Evolutionary conservation across 92 coral and sea anemone genomes (phyloP).

Genomic region (Zoanthus sansibaricus): DNA sequence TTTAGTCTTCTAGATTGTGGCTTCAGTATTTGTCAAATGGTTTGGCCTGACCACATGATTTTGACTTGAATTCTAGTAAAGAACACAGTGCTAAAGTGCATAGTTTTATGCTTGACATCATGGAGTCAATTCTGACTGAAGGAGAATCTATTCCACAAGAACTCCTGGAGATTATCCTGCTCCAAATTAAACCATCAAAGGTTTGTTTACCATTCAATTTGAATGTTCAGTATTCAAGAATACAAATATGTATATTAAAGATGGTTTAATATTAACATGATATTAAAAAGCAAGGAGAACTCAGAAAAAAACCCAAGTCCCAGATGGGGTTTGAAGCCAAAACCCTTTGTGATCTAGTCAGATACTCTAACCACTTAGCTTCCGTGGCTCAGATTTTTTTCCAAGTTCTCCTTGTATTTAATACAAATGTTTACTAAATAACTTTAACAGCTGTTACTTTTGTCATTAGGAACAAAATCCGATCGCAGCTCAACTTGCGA

Average conservation of each 20-base stretch:
- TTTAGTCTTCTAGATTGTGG: too few relatives aligned
- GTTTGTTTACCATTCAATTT: conserved; percentile 41
- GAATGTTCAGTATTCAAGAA: not conserved
- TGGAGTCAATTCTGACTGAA: conserved; percentile 83
- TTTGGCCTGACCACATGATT: not conserved
- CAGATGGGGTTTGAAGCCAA: too few relatives aligned
- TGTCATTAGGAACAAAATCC: conserved; percentile 73
- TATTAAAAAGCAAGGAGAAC: too few relatives aligned
- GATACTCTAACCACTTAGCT: too few relatives aligned
- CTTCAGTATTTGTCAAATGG: too few relatives aligned
- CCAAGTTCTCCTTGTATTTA: too few relatives aligned
- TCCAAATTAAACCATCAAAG: conserved; percentile 87
- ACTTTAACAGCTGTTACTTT: not conserved
- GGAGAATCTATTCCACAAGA: conserved; percentile 86
- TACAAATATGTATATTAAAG: not conserved
- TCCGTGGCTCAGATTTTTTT: too few relatives aligned
- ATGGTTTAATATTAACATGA: too few relatives aligned
- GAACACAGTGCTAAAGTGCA: conserved; percentile 80
- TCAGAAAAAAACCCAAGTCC: too few relatives aligned
- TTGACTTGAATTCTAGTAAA: conserved; percentile 61
- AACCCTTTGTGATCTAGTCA: too few relatives aligned
- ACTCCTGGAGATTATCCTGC: conserved; percentile 80
- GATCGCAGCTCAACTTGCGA: conserved; percentile 81
- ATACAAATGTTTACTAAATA: not conserved
- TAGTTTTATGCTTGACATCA: conserved; percentile 86